Base-by-base conservation (phyloP, 2,888 invertebrate species). In the Gandaritis pyraliata region DNA sequence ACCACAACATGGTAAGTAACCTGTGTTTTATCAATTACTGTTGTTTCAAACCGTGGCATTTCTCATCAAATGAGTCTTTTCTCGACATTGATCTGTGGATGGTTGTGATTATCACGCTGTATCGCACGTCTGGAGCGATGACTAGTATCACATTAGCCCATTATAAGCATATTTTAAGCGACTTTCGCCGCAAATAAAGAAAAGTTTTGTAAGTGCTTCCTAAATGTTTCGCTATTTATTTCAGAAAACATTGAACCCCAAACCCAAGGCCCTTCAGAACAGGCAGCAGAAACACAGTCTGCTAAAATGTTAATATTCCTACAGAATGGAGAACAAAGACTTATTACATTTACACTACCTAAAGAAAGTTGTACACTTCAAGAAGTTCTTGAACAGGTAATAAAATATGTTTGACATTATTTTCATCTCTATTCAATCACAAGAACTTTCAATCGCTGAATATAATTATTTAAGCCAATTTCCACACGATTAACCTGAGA, bases 321-420 rank as follows among this genome's bases (percentile, higher is more conserved):
- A 57, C 94, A 94, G 73, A 95, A 94, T 67, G 96, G 96, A 12
- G 96, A 96, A 85, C 96, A 96, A 83, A 94, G 96, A 77, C 90
- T 96, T 64, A 96, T 96, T 57, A 96, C 96, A 10, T 96, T 96
- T 80, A 96, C 96, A 58, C 90, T 96, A 72, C 96, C 96, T 7
- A 95, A 95, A 75, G 96, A 96, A 81, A 95, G 95, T 66, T 96
- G 96, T 83, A 96, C 96, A 0, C 95, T 96, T 56, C 95, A 96
- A 82, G 96, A 96, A 88, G 94, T 96, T 69, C 87, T 96, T 62
- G 96, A 96, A 81, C 96, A 96, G 93, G 95, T 95, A 72, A 33
- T 82, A 79, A 53, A 18, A 56, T n/a, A n/a, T n/a, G 65, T 43
- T 13, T 54, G 33, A 33, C 8, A 11, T 33, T 0, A 57, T 23